phyloP scores from a whole-genome alignment of 2,113 vertebrate genomes.

The Chiloscyllium plagiosum region DNA sequence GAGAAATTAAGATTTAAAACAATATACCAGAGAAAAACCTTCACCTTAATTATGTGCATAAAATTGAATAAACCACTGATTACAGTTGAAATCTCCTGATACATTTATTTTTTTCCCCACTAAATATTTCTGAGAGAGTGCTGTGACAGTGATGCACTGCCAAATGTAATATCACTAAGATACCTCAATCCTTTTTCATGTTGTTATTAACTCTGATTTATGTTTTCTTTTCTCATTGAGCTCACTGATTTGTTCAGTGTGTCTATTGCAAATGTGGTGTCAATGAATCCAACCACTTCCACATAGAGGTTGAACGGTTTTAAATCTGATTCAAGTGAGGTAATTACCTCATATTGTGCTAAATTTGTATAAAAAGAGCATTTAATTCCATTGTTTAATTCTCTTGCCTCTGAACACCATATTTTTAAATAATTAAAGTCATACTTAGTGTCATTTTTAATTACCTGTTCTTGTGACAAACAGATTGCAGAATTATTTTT shows the following conservation, averaged over 20 bases:
- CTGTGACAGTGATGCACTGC: not conserved
- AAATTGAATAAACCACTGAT: conserved; percentile 34
- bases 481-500: not conserved
- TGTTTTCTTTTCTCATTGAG: conserved; percentile 17
- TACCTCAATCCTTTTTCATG: conserved; percentile 15
- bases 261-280: not conserved
- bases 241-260: not conserved
- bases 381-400: not conserved
- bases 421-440: conserved; percentile 1
- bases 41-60: conserved; percentile 18
- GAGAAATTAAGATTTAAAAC: conserved; percentile 35
- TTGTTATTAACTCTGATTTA: conserved; percentile 3
- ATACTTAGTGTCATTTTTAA: conserved; percentile 20
- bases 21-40: conserved; percentile 8
- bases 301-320: not conserved
- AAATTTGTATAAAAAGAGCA: conserved; percentile 6
- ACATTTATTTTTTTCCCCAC: not conserved
- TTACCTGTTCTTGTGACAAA: not conserved
- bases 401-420: not conserved
- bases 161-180: not conserved
- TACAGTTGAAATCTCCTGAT: not conserved
- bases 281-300: not conserved
- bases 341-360: not conserved
- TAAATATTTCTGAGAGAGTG: not conserved
- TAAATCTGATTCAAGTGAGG: not conserved